Evolutionary conservation across 2,888 invertebrate species (phyloP).

Genomic region (Calameuta filiformis): DNA sequence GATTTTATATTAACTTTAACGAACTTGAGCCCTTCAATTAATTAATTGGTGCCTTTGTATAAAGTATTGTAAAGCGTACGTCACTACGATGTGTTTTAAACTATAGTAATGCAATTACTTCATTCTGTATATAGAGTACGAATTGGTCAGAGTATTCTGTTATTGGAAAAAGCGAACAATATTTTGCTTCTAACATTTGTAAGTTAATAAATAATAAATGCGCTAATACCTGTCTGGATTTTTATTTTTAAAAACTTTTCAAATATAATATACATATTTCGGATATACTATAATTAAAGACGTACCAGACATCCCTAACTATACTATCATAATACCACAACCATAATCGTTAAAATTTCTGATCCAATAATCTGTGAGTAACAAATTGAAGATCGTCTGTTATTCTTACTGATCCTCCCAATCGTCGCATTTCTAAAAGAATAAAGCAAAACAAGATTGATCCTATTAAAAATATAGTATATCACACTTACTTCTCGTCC

Average conservation of each 20-base stretch:
- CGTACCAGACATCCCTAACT: not conserved
- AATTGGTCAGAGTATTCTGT: not conserved
- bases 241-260: not conserved
- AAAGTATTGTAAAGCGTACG: constrained; percentile 3
- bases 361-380: not conserved
- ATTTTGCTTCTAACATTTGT: constrained; percentile 4
- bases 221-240: not conserved
- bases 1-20: not conserved
- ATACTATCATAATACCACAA: not conserved
- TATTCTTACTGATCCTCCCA: constrained; percentile 70
- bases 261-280: not conserved
- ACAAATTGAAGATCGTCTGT: not conserved
- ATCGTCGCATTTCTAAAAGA: constrained; percentile 75
- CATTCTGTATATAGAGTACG: not conserved
- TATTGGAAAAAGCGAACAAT: not conserved
- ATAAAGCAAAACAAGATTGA: not conserved
- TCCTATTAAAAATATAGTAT: not conserved
- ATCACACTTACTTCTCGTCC: constrained; percentile 68
- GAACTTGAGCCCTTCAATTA: not conserved
- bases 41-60: constrained; percentile 14
- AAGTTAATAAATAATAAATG: not conserved
- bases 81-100: not conserved
- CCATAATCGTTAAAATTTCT: not conserved
- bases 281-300: not conserved
- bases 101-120: not conserved